These are phyloP conservation scores for Bombus pyrosoma DNA, from an alignment of 1,140 invertebrate species.

Conservation along the genomic window DNA sequence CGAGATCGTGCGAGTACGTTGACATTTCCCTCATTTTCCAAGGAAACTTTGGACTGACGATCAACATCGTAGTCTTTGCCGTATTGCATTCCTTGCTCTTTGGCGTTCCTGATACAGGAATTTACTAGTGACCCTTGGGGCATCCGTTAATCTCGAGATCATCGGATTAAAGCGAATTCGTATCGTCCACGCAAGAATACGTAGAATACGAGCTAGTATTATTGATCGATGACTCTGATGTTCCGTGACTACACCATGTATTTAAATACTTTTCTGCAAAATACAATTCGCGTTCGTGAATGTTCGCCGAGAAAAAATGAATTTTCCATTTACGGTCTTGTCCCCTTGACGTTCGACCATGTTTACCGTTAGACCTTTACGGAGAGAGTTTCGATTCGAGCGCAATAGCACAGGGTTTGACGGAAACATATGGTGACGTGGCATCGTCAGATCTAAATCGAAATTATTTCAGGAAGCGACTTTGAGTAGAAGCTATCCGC, in stretches of 20 bases:
- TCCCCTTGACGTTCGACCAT: background rate
- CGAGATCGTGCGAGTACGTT: slow-evolving; percentile 42
- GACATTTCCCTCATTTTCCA: slow-evolving; percentile 27
- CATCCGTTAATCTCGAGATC: slow-evolving; percentile 63
- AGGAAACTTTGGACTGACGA: slow-evolving; percentile 29
- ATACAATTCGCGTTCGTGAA: background rate
- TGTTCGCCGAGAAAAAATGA: background rate
- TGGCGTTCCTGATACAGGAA: slow-evolving; percentile 58
- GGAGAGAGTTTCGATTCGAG: background rate
- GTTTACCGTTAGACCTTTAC: background rate
- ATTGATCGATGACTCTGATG: slow-evolving; percentile 29
- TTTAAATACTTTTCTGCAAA: background rate
- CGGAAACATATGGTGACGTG: background rate
- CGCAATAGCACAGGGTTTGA: background rate
- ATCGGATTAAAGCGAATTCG: slow-evolving; percentile 61
- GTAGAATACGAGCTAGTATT: background rate
- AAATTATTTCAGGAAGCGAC: slow-evolving; percentile 6
- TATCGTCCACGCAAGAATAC: slow-evolving; percentile 34
- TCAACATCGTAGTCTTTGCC: slow-evolving; percentile 50
- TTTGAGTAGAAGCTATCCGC: slow-evolving; percentile 5
- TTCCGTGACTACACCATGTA: slow-evolving; percentile 27
- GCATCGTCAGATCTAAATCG: background rate
- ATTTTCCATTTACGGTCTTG: background rate
- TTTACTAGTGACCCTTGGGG: slow-evolving; percentile 59
- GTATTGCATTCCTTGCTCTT: slow-evolving; percentile 64